Evolutionary conservation across 2,888 invertebrate species (phyloP), one percentile per base, ranked within the genome.

Genomic region (Ophonus ardosiacus): DNA sequence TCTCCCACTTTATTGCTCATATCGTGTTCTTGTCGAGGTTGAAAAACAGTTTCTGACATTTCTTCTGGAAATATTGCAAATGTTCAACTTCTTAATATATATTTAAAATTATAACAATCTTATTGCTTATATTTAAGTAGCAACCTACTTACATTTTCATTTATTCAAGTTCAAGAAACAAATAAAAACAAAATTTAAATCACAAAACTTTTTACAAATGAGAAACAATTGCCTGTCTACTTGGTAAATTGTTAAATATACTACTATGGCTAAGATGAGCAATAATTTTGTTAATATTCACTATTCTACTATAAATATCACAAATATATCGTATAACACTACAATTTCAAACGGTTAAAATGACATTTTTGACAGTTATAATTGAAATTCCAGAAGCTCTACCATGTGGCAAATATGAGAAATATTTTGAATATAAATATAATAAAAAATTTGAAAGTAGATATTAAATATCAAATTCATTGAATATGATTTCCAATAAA

Each of bases 1-100:
- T 90, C 88, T 61, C 87, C 86, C 57, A 90, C 88, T 86, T 88
- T 88, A 81, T 88, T 86, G 65, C 43, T 74, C 71, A 43, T 18
- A 17, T 40, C 24, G 17, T 43, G 17, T 18, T 74, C 40, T 18
- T 43, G 17, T 74, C 18, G 43, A 17, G 21, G 43, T 43, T 74
- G 71, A 43, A 74, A 43, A 43, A 74, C 43, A 8, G 71, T 43
- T 74, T 74, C 71, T 7, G 71, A 74, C 71, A 74, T 74, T 6
- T 68, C 24, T 74, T 74, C 71, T 74, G 17, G 13, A 68, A 63
- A 63, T 31, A 31, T 31, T 31, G 31, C 0, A 31, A 31, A 31
- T 4, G 5, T 31, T 21, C 21, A 21, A 2, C 3, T 21, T 31
- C 31, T 31, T 31, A 31, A 31, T 5, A 31, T 31, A 31, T 31